A percentile compares a stretch with the other conserved stretches of the same genome.
Evolutionary conservation across 1,140 invertebrate genomes (phyloP).

Genomic region (Halyomorpha halys): DNA sequence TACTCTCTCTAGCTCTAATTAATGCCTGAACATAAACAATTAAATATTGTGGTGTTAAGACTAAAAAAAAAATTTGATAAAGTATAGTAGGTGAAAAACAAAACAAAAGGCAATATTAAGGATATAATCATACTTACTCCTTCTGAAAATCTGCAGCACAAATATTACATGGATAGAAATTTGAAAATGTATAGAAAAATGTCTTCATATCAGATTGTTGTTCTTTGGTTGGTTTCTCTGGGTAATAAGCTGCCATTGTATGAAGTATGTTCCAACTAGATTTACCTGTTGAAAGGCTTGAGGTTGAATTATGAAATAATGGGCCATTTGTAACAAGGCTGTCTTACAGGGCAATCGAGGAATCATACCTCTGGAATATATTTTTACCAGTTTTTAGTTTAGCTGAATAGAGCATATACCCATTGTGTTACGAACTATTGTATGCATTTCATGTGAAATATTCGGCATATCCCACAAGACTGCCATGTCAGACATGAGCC

Average conservation of each 20-base stretch:
- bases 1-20: no score
- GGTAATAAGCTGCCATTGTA: conserved; percentile 93
- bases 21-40: no score
- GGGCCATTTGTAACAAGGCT: not conserved
- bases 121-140: conserved; percentile 47
- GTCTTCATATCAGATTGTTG: conserved; percentile 65
- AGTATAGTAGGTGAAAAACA: no score
- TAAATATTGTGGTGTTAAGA: no score
- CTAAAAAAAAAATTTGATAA: no score
- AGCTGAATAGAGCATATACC: no score
- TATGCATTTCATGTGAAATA: no score
- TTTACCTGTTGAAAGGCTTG: conserved; percentile 42
- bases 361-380: no score
- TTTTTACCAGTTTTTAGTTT: no score
- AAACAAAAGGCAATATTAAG: not conserved
- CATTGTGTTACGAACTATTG: no score
- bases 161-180: conserved; percentile 88
- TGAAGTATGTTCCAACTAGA: conserved; percentile 90
- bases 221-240: conserved; percentile 63
- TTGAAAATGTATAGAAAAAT: conserved; percentile 78
- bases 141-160: conserved; percentile 83
- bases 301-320: not conserved
- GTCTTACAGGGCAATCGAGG: not conserved
- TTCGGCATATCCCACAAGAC: no score
- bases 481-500: no score